Percentiles rank a stretch among this genome's conserved stretches.
Evolutionary conservation across 2,797 vertebrate species (phyloP).

Genomic region (Pipistrellus pipistrellus): DNA sequence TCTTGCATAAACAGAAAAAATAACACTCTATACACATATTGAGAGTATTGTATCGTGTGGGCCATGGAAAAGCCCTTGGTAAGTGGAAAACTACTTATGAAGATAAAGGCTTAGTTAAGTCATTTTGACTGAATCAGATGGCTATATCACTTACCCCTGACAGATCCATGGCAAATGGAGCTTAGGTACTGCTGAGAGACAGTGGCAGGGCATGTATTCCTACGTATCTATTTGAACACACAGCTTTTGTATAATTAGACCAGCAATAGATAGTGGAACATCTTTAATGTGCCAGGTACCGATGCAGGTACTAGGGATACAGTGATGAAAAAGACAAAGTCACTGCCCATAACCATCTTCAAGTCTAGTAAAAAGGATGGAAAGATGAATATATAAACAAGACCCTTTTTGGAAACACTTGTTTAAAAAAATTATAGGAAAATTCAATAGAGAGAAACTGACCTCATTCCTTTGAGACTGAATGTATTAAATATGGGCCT

Average conservation of each 20-base stretch:
- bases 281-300: background rate
- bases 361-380: background rate
- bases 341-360: background rate
- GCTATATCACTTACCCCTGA: background rate
- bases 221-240: background rate
- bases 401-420: background rate
- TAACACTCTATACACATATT: background rate
- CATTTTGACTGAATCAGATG: slow-evolving; percentile 1
- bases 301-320: background rate
- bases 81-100: background rate
- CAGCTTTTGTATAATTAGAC: background rate
- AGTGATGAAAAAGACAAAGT: background rate
- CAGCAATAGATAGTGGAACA: background rate
- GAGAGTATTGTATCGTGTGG: background rate
- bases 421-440: background rate
- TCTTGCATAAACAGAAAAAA: background rate
- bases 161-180: background rate
- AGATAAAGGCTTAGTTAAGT: background rate
- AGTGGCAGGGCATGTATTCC: background rate
- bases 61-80: background rate
- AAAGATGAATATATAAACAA: background rate
- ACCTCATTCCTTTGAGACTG: background rate
- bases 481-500: background rate
- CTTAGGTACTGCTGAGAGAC: background rate
- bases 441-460: background rate